These are phyloP conservation scores for Leptodon cayanensis DNA, from an alignment of 2,797 vertebrate genomes.

Conservation along the genomic window DNA sequence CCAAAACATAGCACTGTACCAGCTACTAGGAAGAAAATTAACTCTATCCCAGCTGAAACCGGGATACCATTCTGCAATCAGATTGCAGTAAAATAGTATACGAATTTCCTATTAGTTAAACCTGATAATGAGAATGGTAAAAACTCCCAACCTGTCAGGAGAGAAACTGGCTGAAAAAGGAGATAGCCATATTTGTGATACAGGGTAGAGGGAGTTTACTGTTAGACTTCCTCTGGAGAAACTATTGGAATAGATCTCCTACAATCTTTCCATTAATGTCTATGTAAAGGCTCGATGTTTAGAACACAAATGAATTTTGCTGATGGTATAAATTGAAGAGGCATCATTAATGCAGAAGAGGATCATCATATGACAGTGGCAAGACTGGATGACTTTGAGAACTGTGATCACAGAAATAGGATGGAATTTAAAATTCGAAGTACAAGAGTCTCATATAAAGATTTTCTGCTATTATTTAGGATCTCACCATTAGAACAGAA, in stretches of 20 bases:
- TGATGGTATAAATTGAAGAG: not conserved
- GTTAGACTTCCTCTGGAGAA: not conserved
- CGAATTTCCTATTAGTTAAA: not conserved
- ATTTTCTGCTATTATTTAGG: not conserved
- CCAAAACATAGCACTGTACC: no score
- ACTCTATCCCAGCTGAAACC: no score
- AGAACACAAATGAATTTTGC: not conserved
- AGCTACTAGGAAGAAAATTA: no score
- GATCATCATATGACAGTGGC: not conserved
- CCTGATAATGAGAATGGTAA: not conserved
- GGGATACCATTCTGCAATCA: not conserved
- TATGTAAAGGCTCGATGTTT: not conserved
- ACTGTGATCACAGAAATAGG: not conserved
- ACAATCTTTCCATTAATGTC: not conserved
- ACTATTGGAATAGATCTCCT: not conserved
- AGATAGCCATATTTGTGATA: not conserved
- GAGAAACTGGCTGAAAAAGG: not conserved
- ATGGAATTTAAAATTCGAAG: not conserved
- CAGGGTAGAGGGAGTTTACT: not conserved
- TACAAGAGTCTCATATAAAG: not conserved
- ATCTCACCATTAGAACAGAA: not conserved
- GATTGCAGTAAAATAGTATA: not conserved
- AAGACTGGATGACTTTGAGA: not conserved
- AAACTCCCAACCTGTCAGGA: rapidly evolving
- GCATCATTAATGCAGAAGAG: not conserved